Conservation (phyloP, 2,113 vertebrate species). For the Illadopsis cleaveri region DNA sequence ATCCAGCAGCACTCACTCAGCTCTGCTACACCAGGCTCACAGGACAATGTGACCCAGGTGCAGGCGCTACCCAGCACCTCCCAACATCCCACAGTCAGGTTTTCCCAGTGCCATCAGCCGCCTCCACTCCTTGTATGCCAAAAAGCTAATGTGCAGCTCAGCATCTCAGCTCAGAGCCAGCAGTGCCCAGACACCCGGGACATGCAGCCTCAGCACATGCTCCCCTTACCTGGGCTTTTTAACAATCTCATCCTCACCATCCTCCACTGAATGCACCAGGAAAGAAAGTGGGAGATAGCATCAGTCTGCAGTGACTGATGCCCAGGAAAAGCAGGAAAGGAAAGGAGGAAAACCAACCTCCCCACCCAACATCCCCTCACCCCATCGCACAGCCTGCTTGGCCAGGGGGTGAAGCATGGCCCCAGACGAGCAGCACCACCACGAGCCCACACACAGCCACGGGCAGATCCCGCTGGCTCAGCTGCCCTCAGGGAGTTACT, state of each 20-base stretch:
- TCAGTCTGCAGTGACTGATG: neutral
- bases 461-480: accelerated
- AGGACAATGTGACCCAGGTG: neutral
- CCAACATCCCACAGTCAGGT: neutral
- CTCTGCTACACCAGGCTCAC: neutral
- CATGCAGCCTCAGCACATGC: neutral
- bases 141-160: neutral
- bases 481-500: too few relatives aligned
- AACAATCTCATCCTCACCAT: constrained; percentile 55
- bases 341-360: neutral
- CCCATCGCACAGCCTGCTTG: accelerated
- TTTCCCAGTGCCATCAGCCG: neutral
- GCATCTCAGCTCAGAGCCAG: neutral
- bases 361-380: accelerated
- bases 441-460: accelerated
- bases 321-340: neutral
- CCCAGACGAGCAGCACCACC: accelerated
- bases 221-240: constrained; percentile 90
- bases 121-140: neutral
- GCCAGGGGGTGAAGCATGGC: accelerated
- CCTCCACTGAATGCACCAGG: neutral
- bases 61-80: neutral
- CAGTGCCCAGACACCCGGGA: neutral
- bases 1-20: neutral
- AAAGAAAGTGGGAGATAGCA: neutral